A percentile compares a stretch with the other conserved stretches of the same genome.
These are phyloP conservation scores for Aythya baeri DNA, from an alignment of 2,113 vertebrate species.

Conservation along the genomic window DNA sequence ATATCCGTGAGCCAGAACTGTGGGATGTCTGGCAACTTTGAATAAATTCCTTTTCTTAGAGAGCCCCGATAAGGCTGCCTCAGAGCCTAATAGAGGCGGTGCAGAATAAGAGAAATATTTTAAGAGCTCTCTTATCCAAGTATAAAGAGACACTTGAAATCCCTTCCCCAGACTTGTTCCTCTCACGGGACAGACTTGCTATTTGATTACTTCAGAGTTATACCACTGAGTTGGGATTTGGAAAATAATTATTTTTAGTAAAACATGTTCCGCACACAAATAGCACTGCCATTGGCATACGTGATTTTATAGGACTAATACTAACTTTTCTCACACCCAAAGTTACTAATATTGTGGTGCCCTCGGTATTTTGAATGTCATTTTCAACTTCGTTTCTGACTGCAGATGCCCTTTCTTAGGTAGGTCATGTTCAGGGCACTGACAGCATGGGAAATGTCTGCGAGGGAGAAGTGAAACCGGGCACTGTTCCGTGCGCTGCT, in stretches of 20 bases:
- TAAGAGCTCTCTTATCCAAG: slow-evolving; percentile 21
- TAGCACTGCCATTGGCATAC: not conserved
- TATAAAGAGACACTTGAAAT: slow-evolving; percentile 44
- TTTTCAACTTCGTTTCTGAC: not conserved
- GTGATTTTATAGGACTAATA: not conserved
- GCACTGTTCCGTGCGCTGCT: not conserved
- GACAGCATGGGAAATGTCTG: not conserved
- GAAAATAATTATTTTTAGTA: slow-evolving; percentile 9
- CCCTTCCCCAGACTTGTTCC: not conserved
- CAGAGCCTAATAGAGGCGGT: not conserved
- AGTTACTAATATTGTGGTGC: not conserved
- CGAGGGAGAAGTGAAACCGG: not conserved
- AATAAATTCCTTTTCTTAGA: slow-evolving; percentile 42
- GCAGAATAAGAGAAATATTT: slow-evolving; percentile 34
- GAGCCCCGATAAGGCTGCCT: not conserved
- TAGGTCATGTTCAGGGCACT: not conserved
- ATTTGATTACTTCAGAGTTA: slow-evolving; percentile 3
- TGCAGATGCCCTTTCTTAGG: not conserved
- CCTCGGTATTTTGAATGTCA: not conserved
- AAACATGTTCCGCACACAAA: not conserved
- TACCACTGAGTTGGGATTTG: not conserved
- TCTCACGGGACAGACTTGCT: not conserved
- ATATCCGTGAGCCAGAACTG: not conserved
- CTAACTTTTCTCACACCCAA: not conserved
- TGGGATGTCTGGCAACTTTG: not conserved